Evolutionary conservation across 2,113 vertebrate species (phyloP), one percentile per base, ranked within the genome.

Genomic region (Elephantulus edwardii): DNA sequence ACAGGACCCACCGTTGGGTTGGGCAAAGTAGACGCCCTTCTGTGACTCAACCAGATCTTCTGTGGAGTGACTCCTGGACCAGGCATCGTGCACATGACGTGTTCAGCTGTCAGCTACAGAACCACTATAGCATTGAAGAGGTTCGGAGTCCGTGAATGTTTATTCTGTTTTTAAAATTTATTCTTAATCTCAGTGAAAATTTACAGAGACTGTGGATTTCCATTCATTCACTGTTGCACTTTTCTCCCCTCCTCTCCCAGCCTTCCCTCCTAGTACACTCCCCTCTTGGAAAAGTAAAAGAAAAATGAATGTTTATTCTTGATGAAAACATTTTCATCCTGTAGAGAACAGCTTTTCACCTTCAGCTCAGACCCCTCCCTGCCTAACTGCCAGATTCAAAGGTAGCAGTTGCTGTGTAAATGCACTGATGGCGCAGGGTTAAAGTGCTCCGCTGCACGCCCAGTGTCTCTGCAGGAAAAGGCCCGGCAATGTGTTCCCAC

Each of bases 361-460:
- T 64, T 54, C 66, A 88, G 30, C 44, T 33, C 20, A 10, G 46
- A 22, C 60, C 6, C 52, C n/a, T 52, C 16, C 52, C 20, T 40
- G 22, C 52, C 60, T 19, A 2, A 40, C 56, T 33, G 44, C 40
- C n/a, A 6, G 28, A 19, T 12, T 54, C 28, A 7, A 46, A 86
- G 33, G 40, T 46, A 19, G 46, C 8, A 0, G 40, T 44, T 66
- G 42, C 62, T 10, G 1, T 1, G 13, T n/a, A n/a, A 1, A 1
- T 10, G 0, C n/a, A 16, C 38, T 26, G 8, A n/a, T 1, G 7
- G 3, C 44, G 28, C 74, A 66, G 62, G 33, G n/a, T n/a, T n/a
- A n/a, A 35, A 66, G 14, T 35, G 62, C 62, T n/a, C 30, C 4
- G n/a, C 62, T n/a, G 62, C 33, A 16, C 17, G 16, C 12, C 28